Conservation (phyloP, 2,797 vertebrate species). For the Phrynocephalus vlangalii region DNA sequence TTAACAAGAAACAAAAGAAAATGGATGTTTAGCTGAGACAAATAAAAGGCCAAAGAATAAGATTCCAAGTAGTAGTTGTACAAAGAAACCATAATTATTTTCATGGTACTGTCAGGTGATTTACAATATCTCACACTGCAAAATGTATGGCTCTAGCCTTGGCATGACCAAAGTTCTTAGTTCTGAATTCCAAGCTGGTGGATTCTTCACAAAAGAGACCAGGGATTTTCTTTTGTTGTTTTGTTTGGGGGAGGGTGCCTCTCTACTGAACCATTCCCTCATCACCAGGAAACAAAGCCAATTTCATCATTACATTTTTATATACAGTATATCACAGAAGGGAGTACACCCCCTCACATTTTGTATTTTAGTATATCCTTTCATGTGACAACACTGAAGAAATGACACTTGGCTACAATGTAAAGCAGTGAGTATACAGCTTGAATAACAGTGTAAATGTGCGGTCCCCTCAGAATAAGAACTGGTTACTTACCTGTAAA, state of each 20-base stretch:
- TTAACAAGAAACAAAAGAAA: neutral
- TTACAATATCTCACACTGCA: neutral
- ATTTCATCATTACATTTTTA: neutral
- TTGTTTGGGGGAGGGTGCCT: no score
- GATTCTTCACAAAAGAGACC: neutral
- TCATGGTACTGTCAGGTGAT: neutral
- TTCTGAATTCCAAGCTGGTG: neutral
- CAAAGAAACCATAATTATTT: neutral
- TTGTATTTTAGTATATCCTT: no score
- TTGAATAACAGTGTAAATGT: no score
- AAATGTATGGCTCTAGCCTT: neutral
- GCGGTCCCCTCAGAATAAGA: no score
- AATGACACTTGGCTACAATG: no score
- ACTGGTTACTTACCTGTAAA: no score
- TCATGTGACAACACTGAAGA: no score
- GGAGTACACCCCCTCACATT: no score
- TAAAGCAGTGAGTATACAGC: no score
- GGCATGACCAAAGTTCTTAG: neutral
- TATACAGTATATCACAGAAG: no score
- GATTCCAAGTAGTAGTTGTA: neutral
- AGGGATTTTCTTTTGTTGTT: neutral
- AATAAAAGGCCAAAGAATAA: conserved; percentile 25
- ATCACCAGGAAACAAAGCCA: neutral
- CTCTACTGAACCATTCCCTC: neutral
- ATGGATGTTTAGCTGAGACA: neutral